Evolutionary conservation across 1,140 invertebrate species (phyloP).

Genomic region (Calephelis nemesis): DNA sequence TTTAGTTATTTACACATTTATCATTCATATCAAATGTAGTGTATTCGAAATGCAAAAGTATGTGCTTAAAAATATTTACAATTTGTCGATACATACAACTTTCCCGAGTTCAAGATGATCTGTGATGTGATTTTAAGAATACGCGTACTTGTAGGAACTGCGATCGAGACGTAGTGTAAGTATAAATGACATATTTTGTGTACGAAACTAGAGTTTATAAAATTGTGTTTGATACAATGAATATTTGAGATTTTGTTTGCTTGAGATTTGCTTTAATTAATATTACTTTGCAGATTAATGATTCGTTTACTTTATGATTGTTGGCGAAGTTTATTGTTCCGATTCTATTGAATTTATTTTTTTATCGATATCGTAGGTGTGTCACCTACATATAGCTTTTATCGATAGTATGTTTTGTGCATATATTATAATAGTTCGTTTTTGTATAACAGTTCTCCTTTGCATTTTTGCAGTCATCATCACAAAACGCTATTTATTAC

Average conservation of each 20-base stretch:
- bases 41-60: background rate
- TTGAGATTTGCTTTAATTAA: constrained; percentile 68
- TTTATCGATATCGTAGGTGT: constrained; percentile 32
- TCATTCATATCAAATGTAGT: background rate
- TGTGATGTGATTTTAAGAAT: constrained; percentile 57
- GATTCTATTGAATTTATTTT: constrained; percentile 40
- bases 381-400: constrained; percentile 23
- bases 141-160: constrained; percentile 13
- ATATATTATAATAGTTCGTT: constrained; percentile 25
- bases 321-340: constrained; percentile 53
- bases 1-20: too few species aligned
- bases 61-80: background rate
- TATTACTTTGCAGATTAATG: constrained; percentile 61
- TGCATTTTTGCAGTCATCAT: constrained; percentile 34
- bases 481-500: constrained; percentile 45
- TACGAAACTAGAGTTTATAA: constrained; percentile 45
- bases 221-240: constrained; percentile 32
- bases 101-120: constrained; percentile 57
- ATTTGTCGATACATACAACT: constrained; percentile 40
- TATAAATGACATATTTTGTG: constrained; percentile 74
- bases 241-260: constrained; percentile 66
- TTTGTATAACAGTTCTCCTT: constrained; percentile 27
- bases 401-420: constrained; percentile 23
- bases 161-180: constrained; percentile 35
- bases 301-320: constrained; percentile 56